Conservation (phyloP, 1,140 invertebrate species). For the Epicauta chinensis region DNA sequence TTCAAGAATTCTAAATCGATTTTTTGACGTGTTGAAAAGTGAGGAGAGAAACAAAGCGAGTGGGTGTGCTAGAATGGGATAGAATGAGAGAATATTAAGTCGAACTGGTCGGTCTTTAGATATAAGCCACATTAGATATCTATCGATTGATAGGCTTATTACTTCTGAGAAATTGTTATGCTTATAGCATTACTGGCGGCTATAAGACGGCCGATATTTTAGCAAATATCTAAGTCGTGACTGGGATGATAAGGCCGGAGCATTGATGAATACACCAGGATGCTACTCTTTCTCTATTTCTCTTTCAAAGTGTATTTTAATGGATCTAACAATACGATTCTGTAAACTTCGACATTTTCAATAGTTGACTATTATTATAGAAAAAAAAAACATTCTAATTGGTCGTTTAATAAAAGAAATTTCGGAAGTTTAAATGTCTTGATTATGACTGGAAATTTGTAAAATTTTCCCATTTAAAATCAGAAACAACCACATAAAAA, state of each 20-base stretch:
- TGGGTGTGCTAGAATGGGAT: no score
- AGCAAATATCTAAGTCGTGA: slow-evolving; percentile 19
- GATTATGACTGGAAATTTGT: no score
- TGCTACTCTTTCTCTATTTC: no score
- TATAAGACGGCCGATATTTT: slow-evolving; percentile 14
- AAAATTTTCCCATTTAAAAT: no score
- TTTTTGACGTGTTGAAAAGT: background rate
- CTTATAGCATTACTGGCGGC: slow-evolving; percentile 6
- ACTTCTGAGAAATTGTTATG: slow-evolving; percentile 9
- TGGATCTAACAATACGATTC: background rate
- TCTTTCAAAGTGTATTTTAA: background rate
- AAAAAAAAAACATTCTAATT: background rate
- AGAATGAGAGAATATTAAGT: no score
- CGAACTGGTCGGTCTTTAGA: background rate
- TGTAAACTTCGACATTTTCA: background rate
- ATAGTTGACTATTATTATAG: no score
- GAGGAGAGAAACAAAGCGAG: no score
- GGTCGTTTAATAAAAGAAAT: no score
- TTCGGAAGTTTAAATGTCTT: no score
- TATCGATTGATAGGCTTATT: slow-evolving; percentile 16
- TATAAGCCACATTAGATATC: slow-evolving; percentile 6
- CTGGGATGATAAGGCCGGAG: background rate
- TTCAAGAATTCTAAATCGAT: slow-evolving; percentile 7
- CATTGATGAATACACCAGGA: no score
- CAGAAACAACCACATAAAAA: no score